phyloP scores from a whole-genome alignment of 1,140 invertebrate species.

The Pseudomyrmex sp. region DNA sequence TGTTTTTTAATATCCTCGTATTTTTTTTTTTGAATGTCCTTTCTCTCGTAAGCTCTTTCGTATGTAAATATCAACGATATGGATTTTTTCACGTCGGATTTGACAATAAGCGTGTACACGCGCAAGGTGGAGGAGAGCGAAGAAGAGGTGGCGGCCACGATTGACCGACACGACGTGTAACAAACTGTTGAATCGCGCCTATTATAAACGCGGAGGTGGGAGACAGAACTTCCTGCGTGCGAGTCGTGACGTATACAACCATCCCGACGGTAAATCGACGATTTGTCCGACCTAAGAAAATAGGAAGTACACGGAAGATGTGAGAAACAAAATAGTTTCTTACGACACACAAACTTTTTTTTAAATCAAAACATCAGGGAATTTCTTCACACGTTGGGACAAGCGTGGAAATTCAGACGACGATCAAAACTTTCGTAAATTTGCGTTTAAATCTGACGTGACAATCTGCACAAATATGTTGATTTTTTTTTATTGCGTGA shows the following conservation, averaged over 20 bases:
- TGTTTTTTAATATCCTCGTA: not conserved
- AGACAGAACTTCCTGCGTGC: slow-evolving; percentile 41
- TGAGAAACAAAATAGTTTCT: too few species aligned
- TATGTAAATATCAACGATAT: slow-evolving; percentile 19
- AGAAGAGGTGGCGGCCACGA: slow-evolving; percentile 5
- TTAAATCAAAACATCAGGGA: too few species aligned
- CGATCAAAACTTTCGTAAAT: too few species aligned
- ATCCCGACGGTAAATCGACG: slow-evolving; percentile 18
- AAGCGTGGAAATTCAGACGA: too few species aligned
- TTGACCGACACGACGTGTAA: slow-evolving; percentile 39
- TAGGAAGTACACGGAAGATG: not conserved
- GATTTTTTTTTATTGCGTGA: too few species aligned
- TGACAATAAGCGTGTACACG: not conserved
- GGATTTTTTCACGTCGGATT: slow-evolving; percentile 27
- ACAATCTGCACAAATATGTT: too few species aligned
- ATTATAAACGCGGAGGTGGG: slow-evolving; percentile 51
- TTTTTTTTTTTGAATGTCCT: not conserved
- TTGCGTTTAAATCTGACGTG: too few species aligned
- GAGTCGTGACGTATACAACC: slow-evolving; percentile 24
- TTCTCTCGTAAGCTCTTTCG: not conserved
- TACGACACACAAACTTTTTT: too few species aligned
- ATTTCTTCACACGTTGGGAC: not conserved
- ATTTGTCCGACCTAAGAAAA: not conserved
- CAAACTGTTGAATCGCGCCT: slow-evolving; percentile 59
- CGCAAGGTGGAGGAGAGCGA: not conserved